Conservation (phyloP, 2,888 invertebrate species). For the Rhagonycha lutea region DNA sequence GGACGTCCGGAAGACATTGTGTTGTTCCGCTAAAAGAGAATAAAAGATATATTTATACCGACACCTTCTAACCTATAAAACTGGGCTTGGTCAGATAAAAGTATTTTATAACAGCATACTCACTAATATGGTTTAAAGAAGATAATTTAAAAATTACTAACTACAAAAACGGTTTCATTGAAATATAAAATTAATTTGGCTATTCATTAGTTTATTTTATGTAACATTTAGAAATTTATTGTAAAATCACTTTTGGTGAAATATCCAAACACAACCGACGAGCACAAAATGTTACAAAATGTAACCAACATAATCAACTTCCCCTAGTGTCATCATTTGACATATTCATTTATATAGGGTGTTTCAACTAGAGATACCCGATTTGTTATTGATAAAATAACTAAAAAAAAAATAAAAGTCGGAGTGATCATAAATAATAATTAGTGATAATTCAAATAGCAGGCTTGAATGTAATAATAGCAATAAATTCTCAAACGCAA, state of each 20-base stretch:
- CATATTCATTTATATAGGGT: too few relatives aligned
- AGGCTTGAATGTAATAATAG: too few relatives aligned
- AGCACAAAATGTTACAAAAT: background rate
- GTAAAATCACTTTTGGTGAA: background rate
- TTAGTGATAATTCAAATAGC: too few relatives aligned
- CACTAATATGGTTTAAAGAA: conserved; percentile 4
- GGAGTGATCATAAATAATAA: too few relatives aligned
- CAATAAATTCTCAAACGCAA: too few relatives aligned
- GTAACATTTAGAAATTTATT: background rate
- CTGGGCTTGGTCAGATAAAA: conserved; percentile 33
- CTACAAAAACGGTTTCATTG: conserved; percentile 1
- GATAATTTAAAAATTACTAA: conserved; percentile 4
- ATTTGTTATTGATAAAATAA: too few relatives aligned
- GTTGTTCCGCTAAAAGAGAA: conserved; percentile 9
- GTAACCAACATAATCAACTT: background rate
- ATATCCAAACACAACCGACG: conserved; percentile 1
- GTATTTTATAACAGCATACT: conserved; percentile 1
- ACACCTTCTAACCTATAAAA: conserved; percentile 31
- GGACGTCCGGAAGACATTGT: conserved; percentile 90
- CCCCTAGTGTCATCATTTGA: background rate
- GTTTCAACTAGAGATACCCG: too few relatives aligned
- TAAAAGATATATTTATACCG: conserved; percentile 8
- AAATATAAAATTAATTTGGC: background rate
- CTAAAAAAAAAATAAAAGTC: too few relatives aligned
- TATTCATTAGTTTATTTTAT: conserved; percentile 1